A percentile compares a stretch with the other conserved stretches of the same genome.
These are phyloP conservation scores for Paradoxurus hermaphroditus DNA, from an alignment of 2,113 vertebrate species.

Conservation along the genomic window DNA sequence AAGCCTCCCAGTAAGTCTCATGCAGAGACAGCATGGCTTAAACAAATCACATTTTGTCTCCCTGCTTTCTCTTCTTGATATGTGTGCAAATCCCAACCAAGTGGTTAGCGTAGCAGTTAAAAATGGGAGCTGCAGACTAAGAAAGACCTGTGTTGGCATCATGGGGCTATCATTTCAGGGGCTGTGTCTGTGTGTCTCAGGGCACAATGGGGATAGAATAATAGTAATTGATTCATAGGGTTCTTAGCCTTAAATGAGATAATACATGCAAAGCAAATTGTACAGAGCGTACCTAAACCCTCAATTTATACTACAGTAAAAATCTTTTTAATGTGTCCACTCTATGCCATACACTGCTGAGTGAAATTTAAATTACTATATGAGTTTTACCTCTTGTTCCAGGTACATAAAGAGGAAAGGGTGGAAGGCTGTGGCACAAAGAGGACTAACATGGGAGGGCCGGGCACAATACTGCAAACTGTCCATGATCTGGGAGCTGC, in stretches of 20 bases:
- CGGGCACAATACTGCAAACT: fast-evolving
- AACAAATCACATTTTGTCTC: neutral
- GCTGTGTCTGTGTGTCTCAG: neutral
- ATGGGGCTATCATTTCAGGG: neutral
- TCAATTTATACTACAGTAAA: neutral
- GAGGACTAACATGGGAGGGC: fast-evolving
- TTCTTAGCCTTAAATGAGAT: neutral
- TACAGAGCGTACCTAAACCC: neutral
- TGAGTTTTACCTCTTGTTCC: neutral
- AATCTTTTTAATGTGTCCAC: neutral
- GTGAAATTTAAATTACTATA: neutral
- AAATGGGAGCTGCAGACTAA: neutral
- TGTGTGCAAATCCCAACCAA: neutral
- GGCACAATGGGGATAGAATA: neutral
- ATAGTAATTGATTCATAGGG: neutral
- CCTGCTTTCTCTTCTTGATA: neutral
- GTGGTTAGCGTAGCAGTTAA: neutral
- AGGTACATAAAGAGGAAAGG: neutral
- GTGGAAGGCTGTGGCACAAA: neutral
- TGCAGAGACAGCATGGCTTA: neutral
- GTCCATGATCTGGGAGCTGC: neutral
- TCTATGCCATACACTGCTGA: neutral
- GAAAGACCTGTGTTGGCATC: neutral
- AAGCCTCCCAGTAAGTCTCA: neutral
- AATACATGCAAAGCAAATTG: neutral